A percentile compares a stretch with the other conserved stretches of the same genome.
Conservation (phyloP, 2,888 invertebrate species). For the Strigamia maritima region DNA sequence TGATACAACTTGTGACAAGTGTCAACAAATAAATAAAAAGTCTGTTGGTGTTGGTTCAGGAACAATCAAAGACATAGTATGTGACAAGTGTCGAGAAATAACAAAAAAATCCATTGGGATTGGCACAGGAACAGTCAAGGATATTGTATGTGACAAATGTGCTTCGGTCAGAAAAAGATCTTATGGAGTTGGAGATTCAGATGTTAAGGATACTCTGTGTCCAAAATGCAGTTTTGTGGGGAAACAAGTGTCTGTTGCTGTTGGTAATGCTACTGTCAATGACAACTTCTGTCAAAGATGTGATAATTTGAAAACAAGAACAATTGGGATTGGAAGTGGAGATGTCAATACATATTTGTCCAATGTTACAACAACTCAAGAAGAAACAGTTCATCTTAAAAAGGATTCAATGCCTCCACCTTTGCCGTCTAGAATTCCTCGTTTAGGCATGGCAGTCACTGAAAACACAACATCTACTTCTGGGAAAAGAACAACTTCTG, state of each 20-base stretch:
- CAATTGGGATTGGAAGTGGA: constrained; percentile 52
- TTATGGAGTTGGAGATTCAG: neutral
- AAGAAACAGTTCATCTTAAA: neutral
- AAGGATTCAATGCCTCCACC: constrained; percentile 37
- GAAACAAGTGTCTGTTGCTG: neutral
- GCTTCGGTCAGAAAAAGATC: constrained; percentile 18
- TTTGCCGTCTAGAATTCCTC: constrained; percentile 39
- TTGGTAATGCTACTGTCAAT: neutral
- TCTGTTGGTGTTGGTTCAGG: constrained; percentile 58
- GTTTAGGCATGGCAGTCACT: neutral
- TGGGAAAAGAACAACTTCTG: neutral
- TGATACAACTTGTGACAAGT: constrained; percentile 39
- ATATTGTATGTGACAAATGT: constrained; percentile 44
- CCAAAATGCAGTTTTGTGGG: constrained; percentile 39
- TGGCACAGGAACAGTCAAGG: constrained; percentile 58
- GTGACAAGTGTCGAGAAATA: constrained; percentile 53
- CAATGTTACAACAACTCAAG: neutral
- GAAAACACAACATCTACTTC: neutral
- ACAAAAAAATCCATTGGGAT: constrained; percentile 60
- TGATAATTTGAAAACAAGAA: constrained; percentile 49
- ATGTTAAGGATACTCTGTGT: constrained; percentile 27
- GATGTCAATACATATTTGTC: neutral
- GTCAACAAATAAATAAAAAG: constrained; percentile 48
- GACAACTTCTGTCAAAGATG: constrained; percentile 39
- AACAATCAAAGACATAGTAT: constrained; percentile 55